A percentile compares a stretch with the other conserved stretches of the same genome.
phyloP scores from a whole-genome alignment of 2,113 vertebrate species.

The Elgaria multicarinata region DNA sequence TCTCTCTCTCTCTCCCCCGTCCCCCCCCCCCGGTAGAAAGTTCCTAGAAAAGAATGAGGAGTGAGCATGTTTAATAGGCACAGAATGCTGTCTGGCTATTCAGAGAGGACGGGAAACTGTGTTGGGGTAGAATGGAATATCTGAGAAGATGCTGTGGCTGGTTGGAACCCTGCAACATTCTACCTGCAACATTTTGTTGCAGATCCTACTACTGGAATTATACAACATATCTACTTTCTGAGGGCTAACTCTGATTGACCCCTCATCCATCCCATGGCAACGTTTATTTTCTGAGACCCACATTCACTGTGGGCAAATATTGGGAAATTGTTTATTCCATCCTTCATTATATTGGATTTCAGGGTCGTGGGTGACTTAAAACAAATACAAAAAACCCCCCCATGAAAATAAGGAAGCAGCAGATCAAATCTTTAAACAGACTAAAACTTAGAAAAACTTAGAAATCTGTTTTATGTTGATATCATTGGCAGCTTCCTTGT shows the following conservation, averaged over 20 bases:
- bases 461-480: slow-evolving; percentile 8
- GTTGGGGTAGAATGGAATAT: too few species aligned
- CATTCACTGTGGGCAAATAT: neutral
- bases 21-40: too few species aligned
- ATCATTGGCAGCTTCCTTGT: slow-evolving; percentile 2
- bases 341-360: neutral
- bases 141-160: neutral
- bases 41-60: neutral
- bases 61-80: neutral
- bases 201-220: neutral
- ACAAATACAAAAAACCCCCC: neutral
- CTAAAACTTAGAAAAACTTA: neutral
- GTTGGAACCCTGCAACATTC: neutral
- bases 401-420: neutral
- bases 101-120: neutral
- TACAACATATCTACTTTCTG: neutral
- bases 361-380: neutral
- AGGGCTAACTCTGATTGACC: neutral
- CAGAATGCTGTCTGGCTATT: neutral
- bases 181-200: neutral
- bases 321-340: neutral
- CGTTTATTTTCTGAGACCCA: neutral
- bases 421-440: neutral
- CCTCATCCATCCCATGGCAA: too few species aligned
- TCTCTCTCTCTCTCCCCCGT: too few species aligned